Evolutionary conservation across 1,140 invertebrate species (phyloP), one percentile per base, ranked within the genome.

Genomic region (Aphelenchoides fujianensis): DNA sequence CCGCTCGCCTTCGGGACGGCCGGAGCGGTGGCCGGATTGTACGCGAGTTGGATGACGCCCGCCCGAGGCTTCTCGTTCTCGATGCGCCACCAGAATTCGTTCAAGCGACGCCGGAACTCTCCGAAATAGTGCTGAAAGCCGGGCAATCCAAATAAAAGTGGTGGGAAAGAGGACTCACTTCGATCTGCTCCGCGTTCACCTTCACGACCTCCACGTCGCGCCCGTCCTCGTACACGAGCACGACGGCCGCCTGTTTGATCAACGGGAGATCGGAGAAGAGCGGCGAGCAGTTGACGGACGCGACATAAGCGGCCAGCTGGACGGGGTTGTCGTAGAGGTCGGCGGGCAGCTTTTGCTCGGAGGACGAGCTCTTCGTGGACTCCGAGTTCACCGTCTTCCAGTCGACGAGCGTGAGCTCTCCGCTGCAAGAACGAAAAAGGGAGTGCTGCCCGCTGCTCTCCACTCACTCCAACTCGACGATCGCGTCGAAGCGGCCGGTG

Each of bases 311-410:
- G 19, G 36, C 72, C 19, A 72, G n/a, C 72, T 72, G 70, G 27
- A 73, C 23, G 16, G 70, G 70, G 27, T 74, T 73, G 16, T 30
- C 52, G 32, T 74, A 72, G 28, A 72, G 68, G 36, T 73, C 41
- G 9, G 35, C 19, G 9, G 52, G 53, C 48, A 2, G 7, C 30
- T 64, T 72, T 31, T 12, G 48, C 9, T 12, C 35, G 7, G 9
- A 3, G 9, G 64, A 69, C 12, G 28, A 27, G 36, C 66, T 73
- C n/a, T 72, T 72, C 32, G 31, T 5, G 2, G 70, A 54, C 30
- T 53, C 70, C 3, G 69, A 19, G 19, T 30, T 72, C 31, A 72
- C 36, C 19, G 70, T 74, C 52, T 72, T 72, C 70, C 70, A 72
- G 27, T 72, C 70, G 30, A 72, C 70, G 7, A 72, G 34, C 1